phyloP scores from a whole-genome alignment of 1,140 invertebrate genomes.

The Drosophila tropicalis region DNA sequence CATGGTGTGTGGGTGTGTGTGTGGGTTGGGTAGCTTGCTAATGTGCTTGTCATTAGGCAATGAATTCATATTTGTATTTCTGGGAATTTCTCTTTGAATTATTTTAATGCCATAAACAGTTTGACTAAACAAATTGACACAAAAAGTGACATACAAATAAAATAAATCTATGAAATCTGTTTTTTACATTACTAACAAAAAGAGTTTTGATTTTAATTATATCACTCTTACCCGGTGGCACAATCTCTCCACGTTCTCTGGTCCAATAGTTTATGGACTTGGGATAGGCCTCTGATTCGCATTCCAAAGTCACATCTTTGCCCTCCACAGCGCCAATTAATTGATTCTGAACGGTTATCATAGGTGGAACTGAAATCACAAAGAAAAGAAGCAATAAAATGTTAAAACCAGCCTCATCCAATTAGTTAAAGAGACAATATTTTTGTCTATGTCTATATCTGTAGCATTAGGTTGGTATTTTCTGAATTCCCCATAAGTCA shows the following conservation, averaged over 20 bases:
- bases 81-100: not conserved
- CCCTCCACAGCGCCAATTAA: slow-evolving; percentile 90
- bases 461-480: no score
- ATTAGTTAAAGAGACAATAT: no score
- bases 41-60: slow-evolving; percentile 35
- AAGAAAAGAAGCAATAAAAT: no score
- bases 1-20: not conserved
- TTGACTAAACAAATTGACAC: slow-evolving; percentile 11
- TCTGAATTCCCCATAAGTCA: no score
- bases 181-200: no score
- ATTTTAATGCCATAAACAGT: slow-evolving; percentile 22
- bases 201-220: not conserved
- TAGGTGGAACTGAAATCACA: slow-evolving; percentile 88
- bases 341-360: slow-evolving; percentile 92
- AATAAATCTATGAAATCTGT: no score
- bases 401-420: no score
- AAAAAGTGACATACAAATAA: slow-evolving; percentile 2
- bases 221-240: slow-evolving; percentile 88
- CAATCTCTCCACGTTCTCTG: slow-evolving; percentile 89
- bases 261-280: slow-evolving; percentile 95
- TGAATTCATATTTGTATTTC: slow-evolving; percentile 17
- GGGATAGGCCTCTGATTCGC: slow-evolving; percentile 93
- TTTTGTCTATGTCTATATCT: no score
- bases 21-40: not conserved
- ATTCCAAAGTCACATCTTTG: slow-evolving; percentile 90